Percentiles rank a stretch among this genome's conserved stretches.
These are phyloP conservation scores for Stichodactyla helianthus DNA, from an alignment of 64 coral and sea anemone species.

Conservation along the genomic window DNA sequence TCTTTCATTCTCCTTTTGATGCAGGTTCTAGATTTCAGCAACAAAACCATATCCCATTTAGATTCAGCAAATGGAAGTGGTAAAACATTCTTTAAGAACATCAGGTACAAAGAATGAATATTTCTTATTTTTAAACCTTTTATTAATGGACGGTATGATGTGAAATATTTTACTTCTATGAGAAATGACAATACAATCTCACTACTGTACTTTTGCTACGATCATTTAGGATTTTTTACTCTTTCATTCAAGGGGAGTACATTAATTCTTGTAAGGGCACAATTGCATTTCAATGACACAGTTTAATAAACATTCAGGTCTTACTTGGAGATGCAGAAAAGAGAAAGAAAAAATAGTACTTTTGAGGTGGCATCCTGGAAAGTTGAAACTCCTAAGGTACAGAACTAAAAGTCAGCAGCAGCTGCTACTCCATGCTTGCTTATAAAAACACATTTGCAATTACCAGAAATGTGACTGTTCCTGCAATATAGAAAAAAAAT, in stretches of 20 bases:
- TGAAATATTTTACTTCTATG: background rate
- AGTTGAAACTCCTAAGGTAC: background rate
- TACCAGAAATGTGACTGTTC: too few relatives aligned
- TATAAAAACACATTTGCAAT: background rate
- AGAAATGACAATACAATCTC: background rate
- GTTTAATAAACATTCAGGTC: background rate
- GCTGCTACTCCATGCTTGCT: background rate
- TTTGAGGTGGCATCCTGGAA: background rate
- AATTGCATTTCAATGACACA: background rate
- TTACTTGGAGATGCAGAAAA: background rate
- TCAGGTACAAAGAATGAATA: background rate
- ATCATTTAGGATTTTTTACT: too few relatives aligned
- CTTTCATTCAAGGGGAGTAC: background rate
- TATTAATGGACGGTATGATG: background rate
- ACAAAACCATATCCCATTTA: background rate
- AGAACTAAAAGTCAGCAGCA: too few relatives aligned
- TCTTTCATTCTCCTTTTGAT: background rate
- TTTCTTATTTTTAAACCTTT: constrained; percentile 3
- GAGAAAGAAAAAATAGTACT: background rate
- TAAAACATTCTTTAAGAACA: background rate
- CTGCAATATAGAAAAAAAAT: too few relatives aligned
- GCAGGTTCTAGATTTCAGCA: background rate
- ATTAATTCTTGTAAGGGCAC: background rate
- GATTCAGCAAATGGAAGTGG: background rate
- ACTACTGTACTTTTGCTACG: background rate